Percentiles rank a stretch among this genome's conserved stretches.
Conservation (phyloP, 2,797 vertebrate genomes). For the Chromis chromis region DNA sequence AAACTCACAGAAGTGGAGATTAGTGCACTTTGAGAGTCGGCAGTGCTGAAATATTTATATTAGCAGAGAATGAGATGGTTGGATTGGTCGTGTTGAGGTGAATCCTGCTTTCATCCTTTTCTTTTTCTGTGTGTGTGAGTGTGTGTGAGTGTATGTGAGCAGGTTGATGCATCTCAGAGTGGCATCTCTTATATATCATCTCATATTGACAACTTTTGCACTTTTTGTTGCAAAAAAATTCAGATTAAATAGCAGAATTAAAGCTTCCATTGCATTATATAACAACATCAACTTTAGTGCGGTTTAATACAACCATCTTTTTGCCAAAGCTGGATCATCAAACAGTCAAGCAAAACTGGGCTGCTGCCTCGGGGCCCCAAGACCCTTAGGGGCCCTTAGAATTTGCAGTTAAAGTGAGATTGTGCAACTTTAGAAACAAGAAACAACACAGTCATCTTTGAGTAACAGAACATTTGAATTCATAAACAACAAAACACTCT, state of each 20-base stretch:
- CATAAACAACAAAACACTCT: constrained; percentile 9
- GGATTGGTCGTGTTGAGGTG: constrained; percentile 44
- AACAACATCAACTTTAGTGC: constrained; percentile 4
- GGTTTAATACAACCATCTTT: constrained; percentile 9
- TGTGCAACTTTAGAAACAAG: not conserved
- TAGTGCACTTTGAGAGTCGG: constrained; percentile 63
- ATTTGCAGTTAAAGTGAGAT: constrained; percentile 9
- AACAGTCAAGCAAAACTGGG: constrained; percentile 16
- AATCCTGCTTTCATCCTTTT: constrained; percentile 30
- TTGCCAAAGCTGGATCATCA: constrained; percentile 21
- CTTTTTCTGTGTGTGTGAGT: not conserved
- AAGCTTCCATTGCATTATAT: not conserved
- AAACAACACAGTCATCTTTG: not conserved
- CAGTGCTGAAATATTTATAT: constrained; percentile 73
- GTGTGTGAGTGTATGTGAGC: not conserved
- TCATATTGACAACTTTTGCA: not conserved
- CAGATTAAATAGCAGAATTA: not conserved
- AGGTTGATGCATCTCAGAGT: constrained; percentile 4
- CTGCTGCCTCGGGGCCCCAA: constrained; percentile 4
- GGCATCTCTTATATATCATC: not conserved
- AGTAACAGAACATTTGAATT: not conserved
- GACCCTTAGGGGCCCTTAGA: not conserved
- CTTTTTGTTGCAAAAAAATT: not conserved
- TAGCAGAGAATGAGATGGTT: constrained; percentile 65
- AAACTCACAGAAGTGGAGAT: constrained; percentile 68